A percentile compares a stretch with the other conserved stretches of the same genome.
Evolutionary conservation across 2,888 invertebrate species (phyloP).

Genomic region (Fragum whitleyi): DNA sequence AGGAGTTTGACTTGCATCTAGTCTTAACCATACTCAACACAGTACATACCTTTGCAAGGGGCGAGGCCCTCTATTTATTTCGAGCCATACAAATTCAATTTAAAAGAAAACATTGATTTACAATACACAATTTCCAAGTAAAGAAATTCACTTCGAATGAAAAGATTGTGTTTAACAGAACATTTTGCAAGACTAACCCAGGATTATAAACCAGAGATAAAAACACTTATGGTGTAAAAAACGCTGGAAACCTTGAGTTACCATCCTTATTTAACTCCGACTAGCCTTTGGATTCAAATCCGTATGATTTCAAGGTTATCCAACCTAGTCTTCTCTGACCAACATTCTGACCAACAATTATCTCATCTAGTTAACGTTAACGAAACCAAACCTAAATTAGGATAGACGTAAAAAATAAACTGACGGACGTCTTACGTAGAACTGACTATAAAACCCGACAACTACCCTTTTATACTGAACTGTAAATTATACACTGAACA

Average conservation of each 20-base stretch:
- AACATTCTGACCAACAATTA: neutral
- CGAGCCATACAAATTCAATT: too few relatives aligned
- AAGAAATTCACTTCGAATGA: too few relatives aligned
- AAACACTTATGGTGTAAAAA: constrained; percentile 1
- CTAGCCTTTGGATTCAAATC: neutral
- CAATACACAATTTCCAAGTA: too few relatives aligned
- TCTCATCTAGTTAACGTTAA: neutral
- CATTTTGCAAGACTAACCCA: too few relatives aligned
- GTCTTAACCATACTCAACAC: too few relatives aligned
- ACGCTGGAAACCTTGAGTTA: neutral
- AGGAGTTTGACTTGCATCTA: too few relatives aligned
- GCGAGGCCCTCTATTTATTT: too few relatives aligned
- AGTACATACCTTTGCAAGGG: too few relatives aligned
- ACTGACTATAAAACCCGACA: neutral
- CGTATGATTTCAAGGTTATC: too few relatives aligned
- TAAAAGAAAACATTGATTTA: too few relatives aligned
- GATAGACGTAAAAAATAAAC: neutral
- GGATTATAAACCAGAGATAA: constrained; percentile 1
- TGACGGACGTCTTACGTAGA: neutral
- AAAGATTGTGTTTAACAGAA: too few relatives aligned
- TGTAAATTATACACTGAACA: neutral
- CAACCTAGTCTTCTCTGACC: too few relatives aligned
- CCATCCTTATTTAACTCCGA: neutral
- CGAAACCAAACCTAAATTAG: neutral
- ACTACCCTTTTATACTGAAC: neutral